phyloP scores from a whole-genome alignment of 1,140 invertebrate species.

The Cotesia vestalis region DNA sequence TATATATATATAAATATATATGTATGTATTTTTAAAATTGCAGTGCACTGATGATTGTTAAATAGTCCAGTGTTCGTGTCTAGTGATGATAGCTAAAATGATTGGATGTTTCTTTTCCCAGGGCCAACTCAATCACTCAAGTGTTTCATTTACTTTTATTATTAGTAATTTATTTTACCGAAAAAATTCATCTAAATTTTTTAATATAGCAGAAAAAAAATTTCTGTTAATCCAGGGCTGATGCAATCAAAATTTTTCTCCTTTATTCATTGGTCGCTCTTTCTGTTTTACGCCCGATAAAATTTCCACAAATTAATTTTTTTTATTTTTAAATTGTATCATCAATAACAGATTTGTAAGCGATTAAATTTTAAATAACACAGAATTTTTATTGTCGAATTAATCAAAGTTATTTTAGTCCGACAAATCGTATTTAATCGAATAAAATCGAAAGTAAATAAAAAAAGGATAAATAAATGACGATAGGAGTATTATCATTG shows the following conservation, averaged over 20 bases:
- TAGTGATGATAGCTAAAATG: slow-evolving; percentile 18
- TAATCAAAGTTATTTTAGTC: no score
- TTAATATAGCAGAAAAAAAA: no score
- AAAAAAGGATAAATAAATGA: no score
- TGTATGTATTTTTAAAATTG: not conserved
- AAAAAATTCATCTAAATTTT: not conserved
- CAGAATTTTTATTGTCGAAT: no score
- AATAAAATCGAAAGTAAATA: no score
- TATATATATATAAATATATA: no score
- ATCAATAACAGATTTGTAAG: no score
- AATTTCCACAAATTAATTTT: slow-evolving; percentile 17
- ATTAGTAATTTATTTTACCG: not conserved
- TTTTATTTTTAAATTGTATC: not conserved
- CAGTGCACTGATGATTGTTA: slow-evolving; percentile 28
- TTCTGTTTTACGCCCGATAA: slow-evolving; percentile 45
- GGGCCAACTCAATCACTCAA: slow-evolving; percentile 8
- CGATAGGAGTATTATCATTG: no score
- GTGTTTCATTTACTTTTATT: not conserved
- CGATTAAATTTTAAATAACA: no score
- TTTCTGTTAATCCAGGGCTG: slow-evolving; percentile 38
- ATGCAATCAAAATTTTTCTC: slow-evolving; percentile 64
- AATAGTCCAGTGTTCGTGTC: slow-evolving; percentile 24
- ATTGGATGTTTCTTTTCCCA: not conserved
- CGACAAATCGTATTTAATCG: no score
- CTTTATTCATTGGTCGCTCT: slow-evolving; percentile 53